Evolutionary conservation across 2,888 invertebrate genomes (phyloP).

Genomic region (Temnothorax ravouxi): DNA sequence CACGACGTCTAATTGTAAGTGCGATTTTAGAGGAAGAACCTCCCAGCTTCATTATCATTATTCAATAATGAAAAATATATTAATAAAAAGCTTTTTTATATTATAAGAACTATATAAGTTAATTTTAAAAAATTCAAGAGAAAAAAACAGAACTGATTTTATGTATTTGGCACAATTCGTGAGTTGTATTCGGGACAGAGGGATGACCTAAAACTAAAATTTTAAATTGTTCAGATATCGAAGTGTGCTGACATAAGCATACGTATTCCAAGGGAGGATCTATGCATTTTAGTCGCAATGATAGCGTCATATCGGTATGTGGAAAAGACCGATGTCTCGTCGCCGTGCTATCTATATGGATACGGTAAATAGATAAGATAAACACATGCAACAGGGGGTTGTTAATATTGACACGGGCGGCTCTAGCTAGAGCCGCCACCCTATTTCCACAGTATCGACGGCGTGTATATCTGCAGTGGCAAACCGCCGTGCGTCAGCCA

Average conservation of each 20-base stretch:
- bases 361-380: slow-evolving; percentile 60
- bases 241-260: neutral
- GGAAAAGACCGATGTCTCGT: slow-evolving; percentile 40
- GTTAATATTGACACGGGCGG: slow-evolving; percentile 66
- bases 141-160: neutral
- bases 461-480: neutral
- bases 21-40: neutral
- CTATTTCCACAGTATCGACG: slow-evolving; percentile 23
- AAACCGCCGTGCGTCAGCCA: slow-evolving; percentile 18
- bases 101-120: neutral
- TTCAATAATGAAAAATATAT: neutral
- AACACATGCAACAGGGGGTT: slow-evolving; percentile 50
- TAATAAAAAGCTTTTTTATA: neutral
- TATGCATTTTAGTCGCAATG: slow-evolving; percentile 6
- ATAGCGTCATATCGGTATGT: slow-evolving; percentile 52
- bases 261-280: neutral
- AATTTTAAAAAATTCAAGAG: neutral
- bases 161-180: neutral
- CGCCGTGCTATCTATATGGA: slow-evolving; percentile 41
- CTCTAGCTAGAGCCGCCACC: slow-evolving; percentile 32
- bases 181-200: neutral
- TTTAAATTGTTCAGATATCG: neutral
- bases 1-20: neutral
- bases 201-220: neutral
- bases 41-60: neutral